Base-by-base conservation (phyloP, 2,888 invertebrate genomes). In the Acanthoscelides obtectus region DNA sequence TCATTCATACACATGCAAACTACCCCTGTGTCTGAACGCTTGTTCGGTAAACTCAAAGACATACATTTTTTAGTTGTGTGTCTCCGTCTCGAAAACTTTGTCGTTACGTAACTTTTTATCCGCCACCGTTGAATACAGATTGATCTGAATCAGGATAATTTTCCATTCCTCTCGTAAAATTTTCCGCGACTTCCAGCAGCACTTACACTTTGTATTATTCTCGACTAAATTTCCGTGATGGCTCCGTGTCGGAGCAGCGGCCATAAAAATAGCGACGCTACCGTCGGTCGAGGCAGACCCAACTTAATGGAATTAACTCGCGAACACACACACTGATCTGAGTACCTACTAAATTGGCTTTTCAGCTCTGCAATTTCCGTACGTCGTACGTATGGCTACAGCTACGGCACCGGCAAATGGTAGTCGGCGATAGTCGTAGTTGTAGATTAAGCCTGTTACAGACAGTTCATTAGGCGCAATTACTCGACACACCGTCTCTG, bases 391-490 rank as follows among this genome's bases (percentile, higher is more conserved):
- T n/a, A n/a, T n/a, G n/a, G n/a, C n/a, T n/a, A 45, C 45, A 45
- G 45, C 45, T 45, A 45, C 45, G 17, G 45, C 45, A 45, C 45
- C 45, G 45, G 45, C 45, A 45, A 45, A 45, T 45, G 45, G 45
- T 45, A 45, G 45, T 45, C 45, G 45, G 45, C n/a, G n/a, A n/a
- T n/a, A n/a, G n/a, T 45, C 6, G 45, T 73, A 70, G 70, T 66
- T 64, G 69, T 70, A 73, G 71, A 69, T 74, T 70, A 68, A 71
- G 68, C 69, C 72, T 71, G 66, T 74, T 72, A 72, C 45, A 72
- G 71, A 71, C 74, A 70, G 71, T 72, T 74, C 74, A 71, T 74
- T 74, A 74, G 72, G 22, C 45, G 70, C 67, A 74, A 74, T 74
- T 74, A 74, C 45, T 45, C 45, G 45, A 45, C 45, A 45, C 17